A percentile compares a stretch with the other conserved stretches of the same genome.
Evolutionary conservation across 2,797 vertebrate genomes (phyloP).

Genomic region (Sphaeramia orbicularis): DNA sequence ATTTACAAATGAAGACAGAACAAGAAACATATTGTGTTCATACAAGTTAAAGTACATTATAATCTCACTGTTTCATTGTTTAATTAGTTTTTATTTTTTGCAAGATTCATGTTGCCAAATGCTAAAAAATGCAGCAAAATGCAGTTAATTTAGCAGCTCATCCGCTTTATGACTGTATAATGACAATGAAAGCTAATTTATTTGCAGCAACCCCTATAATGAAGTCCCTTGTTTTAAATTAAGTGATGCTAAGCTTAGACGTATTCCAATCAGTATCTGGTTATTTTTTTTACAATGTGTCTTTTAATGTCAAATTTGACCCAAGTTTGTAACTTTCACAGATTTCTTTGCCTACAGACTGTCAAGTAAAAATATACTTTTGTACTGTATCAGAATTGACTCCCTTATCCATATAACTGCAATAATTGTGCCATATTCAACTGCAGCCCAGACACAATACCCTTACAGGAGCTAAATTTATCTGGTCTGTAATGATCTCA

Average conservation of each 20-base stretch:
- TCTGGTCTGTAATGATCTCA: constrained; percentile 75
- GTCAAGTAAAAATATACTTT: constrained; percentile 60
- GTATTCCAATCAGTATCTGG: constrained; percentile 20
- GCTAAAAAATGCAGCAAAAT: no score
- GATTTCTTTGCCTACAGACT: constrained; percentile 21
- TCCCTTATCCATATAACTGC: constrained; percentile 67
- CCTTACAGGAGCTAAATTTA: constrained; percentile 72
- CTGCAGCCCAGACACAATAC: constrained; percentile 46
- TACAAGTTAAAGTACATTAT: no score
- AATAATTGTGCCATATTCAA: constrained; percentile 69
- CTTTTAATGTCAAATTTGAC: constrained; percentile 38
- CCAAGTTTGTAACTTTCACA: constrained; percentile 44
- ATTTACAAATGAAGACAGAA: no score
- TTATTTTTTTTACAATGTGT: constrained; percentile 38
- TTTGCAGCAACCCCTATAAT: constrained; percentile 19
- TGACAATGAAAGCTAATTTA: neutral
- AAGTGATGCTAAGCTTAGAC: constrained; percentile 20
- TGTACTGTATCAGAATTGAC: constrained; percentile 50
- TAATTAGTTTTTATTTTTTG: no score
- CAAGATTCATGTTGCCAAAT: no score
- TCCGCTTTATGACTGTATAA: no score
- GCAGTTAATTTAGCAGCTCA: no score
- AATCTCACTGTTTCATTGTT: no score
- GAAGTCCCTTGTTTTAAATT: constrained; percentile 7
- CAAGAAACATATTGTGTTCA: no score